Conservation (phyloP, 2,888 invertebrate species). For the Parnassius orleans region DNA sequence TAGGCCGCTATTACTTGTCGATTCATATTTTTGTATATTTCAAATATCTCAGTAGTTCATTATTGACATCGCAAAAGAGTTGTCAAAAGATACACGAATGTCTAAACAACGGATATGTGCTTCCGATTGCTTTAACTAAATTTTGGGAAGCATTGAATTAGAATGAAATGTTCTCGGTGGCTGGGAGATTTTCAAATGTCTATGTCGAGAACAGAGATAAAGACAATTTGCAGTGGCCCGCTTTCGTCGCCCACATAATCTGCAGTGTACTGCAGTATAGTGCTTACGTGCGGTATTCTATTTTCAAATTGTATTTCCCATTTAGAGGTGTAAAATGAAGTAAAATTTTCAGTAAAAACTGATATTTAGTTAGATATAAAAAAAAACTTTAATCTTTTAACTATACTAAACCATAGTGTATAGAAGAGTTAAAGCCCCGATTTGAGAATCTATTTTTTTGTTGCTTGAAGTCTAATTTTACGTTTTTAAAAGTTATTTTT, state of each 20-base stretch:
- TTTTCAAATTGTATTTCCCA: slow-evolving; percentile 5
- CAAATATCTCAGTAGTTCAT: too few species aligned
- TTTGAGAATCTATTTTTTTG: too few species aligned
- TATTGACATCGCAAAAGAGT: too few species aligned
- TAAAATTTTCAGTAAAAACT: neutral
- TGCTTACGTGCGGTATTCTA: slow-evolving; percentile 8
- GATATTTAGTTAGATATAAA: neutral
- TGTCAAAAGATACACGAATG: too few species aligned
- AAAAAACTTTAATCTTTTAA: too few species aligned
- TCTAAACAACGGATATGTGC: too few species aligned
- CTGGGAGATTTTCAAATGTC: slow-evolving; percentile 6
- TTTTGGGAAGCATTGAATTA: neutral
- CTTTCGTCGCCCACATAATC: slow-evolving; percentile 1
- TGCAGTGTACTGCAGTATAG: slow-evolving; percentile 4
- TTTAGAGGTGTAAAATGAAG: slow-evolving; percentile 8
- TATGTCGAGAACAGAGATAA: neutral
- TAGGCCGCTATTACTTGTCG: too few species aligned
- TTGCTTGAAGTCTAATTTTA: too few species aligned
- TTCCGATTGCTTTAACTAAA: neutral
- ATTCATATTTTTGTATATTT: too few species aligned
- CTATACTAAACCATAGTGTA: too few species aligned
- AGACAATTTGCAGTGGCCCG: slow-evolving; percentile 4
- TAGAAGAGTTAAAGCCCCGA: too few species aligned
- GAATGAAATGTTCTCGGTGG: neutral
- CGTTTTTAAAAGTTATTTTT: too few species aligned